Base-by-base conservation (phyloP, 2,888 invertebrate species). In the Lithosia quadra region DNA sequence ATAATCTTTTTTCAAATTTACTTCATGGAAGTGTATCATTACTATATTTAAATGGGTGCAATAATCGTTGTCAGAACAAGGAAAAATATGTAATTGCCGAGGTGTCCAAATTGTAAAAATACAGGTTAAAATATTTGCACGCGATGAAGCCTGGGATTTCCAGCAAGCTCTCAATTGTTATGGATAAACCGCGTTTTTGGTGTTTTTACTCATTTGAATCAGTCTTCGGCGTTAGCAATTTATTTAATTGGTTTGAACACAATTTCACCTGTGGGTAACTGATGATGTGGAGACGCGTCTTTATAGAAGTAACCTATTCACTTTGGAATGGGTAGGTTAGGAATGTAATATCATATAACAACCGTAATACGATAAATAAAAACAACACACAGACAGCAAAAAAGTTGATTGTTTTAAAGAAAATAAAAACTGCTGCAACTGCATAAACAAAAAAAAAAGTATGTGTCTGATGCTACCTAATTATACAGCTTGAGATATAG, bases 71-170 rank as follows among this genome's bases (percentile, higher is more conserved):
- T 39, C 22, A 60, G 60, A 15, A 60, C 24, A 60, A 60, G 60
- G 60, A 60, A 60, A 60, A 60, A 39, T 60, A 18, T 39, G 39
- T 39, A 60, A 60, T 60, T 24, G 24, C 24, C n/a, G 18, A 60
- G 60, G 24, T 39, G 21, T 60, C 18, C 18, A 22, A 60, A 22
- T 63, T 21, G 13, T 39, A 10, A 33, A 21, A 21, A 21, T 22
- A 53, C 53, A 53, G 28, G n/a, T 53, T 63, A 22, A 21, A 15
- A 60, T 21, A 39, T 15, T 55, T 21, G 53, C 63, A 55, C 53
- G 34, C 33, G 34, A 55, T 4, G 43, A 49, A 34, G 21, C 9
- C 9, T 49, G 49, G 33, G 22, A 55, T 63, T 63, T 22, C 53
- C 53, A 63, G 53, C 53, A 15, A 63, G 13, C 22, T n/a, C 49